phyloP scores from a whole-genome alignment of 2,888 invertebrate species.

The Eurois occulta region DNA sequence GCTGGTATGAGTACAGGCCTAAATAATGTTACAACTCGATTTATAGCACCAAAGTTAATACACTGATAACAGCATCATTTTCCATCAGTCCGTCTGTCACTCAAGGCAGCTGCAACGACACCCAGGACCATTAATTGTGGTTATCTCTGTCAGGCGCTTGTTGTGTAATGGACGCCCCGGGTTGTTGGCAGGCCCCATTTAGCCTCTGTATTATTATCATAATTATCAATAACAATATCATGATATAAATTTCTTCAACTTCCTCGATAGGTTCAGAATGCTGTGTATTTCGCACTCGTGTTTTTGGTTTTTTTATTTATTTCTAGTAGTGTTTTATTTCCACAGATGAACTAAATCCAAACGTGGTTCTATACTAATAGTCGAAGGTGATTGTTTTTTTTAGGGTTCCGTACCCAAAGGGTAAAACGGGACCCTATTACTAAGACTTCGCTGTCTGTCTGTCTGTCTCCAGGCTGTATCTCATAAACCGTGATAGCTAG shows the following conservation, averaged over 20 bases:
- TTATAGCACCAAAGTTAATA: neutral
- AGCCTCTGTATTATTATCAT: neutral
- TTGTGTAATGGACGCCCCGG: constrained; percentile 8
- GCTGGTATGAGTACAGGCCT: neutral
- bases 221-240: neutral
- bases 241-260: neutral
- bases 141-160: constrained; percentile 34
- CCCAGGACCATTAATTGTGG: constrained; percentile 42
- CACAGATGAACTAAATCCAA: neutral
- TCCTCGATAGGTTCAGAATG: neutral
- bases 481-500: no score
- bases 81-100: constrained; percentile 16
- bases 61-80: constrained; percentile 26
- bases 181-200: constrained; percentile 1
- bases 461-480: no score
- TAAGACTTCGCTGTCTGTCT: no score
- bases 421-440: no score
- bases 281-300: neutral
- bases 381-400: neutral
- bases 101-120: constrained; percentile 20
- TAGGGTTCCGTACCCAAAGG: no score
- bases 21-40: neutral
- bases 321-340: neutral
- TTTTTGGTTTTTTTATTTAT: neutral
- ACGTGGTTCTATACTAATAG: neutral